A percentile compares a stretch with the other conserved stretches of the same genome.
phyloP scores from a whole-genome alignment of 2,113 vertebrate genomes.

The Pan troglodytes region NHGRI_mPanTro3-v2.1_pri NC_072410.2:19344001-19344500 shows the following conservation, averaged over 20 bases:
- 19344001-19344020: conserved; percentile 26
- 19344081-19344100: conserved; percentile 57
- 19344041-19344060: conserved; percentile 54
- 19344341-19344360: conserved; percentile 49
- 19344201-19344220: conserved; percentile 69
- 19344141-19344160: conserved; percentile 76
- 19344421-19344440: conserved; percentile 57
- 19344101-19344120: conserved; percentile 65
- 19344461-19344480: conserved; percentile 69
- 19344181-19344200: conserved; percentile 45
- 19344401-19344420: conserved; percentile 62
- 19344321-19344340: conserved; percentile 39
- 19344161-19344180: conserved; percentile 74
- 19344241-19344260: conserved; percentile 62
- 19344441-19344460: conserved; percentile 55
- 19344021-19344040: conserved; percentile 61
- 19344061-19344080: conserved; percentile 57
- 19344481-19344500: conserved; percentile 54
- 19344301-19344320: conserved; percentile 54
- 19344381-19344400: conserved; percentile 68
- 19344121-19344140: conserved; percentile 75
- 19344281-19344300: conserved; percentile 46
- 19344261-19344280: conserved; percentile 68
- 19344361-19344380: conserved; percentile 56
- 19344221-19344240: conserved; percentile 38